Evolutionary conservation across 2,113 vertebrate species (phyloP).

Genomic region (Alaudala cheleensis): DNA sequence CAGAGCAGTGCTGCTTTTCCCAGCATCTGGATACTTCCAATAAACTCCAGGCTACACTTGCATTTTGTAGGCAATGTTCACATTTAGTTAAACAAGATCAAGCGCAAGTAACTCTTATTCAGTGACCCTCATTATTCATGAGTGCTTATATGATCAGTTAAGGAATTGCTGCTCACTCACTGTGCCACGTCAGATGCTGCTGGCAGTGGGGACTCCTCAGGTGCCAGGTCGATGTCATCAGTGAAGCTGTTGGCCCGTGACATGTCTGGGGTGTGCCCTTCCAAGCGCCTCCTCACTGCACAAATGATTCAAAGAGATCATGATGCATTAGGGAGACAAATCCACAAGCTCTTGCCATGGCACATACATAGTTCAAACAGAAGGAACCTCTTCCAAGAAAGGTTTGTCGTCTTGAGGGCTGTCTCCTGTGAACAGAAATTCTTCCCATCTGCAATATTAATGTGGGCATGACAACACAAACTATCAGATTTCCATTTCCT

Average conservation of each 20-base stretch:
- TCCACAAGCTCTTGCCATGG: background rate
- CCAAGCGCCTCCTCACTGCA: constrained; percentile 64
- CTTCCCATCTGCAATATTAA: no score
- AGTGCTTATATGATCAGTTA: background rate
- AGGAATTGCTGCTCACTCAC: constrained; percentile 69
- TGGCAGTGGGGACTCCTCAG: constrained; percentile 77
- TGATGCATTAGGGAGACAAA: background rate
- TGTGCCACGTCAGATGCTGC: constrained; percentile 70
- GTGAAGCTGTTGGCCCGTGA: constrained; percentile 80
- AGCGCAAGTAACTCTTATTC: background rate
- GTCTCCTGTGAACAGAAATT: background rate
- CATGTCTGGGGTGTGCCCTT: constrained; percentile 70
- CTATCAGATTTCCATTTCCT: background rate
- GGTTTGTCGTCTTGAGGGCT: background rate
- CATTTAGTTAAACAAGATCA: background rate
- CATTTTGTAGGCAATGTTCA: background rate
- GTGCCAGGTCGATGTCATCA: constrained; percentile 78
- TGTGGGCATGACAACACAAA: background rate
- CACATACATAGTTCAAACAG: background rate
- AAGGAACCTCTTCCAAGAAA: background rate
- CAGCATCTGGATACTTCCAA: background rate
- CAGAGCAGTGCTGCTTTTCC: background rate
- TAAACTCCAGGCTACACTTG: background rate
- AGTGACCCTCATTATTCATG: no score
- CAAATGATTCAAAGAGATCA: background rate